These are phyloP conservation scores for Drosophila nebulosa DNA, from an alignment of 1,140 invertebrate genomes.

Conservation along the genomic window DNA sequence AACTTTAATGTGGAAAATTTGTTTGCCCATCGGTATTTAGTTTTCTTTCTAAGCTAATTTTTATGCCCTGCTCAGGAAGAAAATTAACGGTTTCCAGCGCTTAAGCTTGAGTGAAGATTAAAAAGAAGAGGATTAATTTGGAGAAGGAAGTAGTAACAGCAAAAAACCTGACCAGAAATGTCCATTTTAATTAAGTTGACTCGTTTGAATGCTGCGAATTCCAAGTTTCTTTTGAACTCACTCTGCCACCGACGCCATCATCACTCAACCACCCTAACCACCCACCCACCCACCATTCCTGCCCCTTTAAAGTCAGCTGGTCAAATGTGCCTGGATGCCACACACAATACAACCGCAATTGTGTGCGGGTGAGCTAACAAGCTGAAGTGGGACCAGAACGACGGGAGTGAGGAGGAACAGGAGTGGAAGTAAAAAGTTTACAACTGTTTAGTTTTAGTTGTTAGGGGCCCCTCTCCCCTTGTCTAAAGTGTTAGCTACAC, in stretches of 20 bases:
- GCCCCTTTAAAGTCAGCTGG: constrained; percentile 10
- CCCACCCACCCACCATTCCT: neutral
- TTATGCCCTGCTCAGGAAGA: neutral
- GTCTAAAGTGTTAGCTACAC: neutral
- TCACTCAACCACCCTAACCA: neutral
- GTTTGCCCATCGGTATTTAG: neutral
- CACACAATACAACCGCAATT: neutral
- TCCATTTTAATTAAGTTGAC: constrained; percentile 55
- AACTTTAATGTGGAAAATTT: constrained; percentile 9
- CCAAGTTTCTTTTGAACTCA: constrained; percentile 42
- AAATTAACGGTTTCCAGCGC: constrained; percentile 37
- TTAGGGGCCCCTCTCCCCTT: neutral
- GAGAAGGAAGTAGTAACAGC: neutral
- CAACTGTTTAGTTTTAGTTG: constrained; percentile 4
- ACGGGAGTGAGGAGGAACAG: too few relatives aligned
- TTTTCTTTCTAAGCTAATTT: neutral
- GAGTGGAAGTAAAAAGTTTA: neutral
- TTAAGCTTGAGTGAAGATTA: constrained; percentile 8
- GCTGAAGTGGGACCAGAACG: neutral
- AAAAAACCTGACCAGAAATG: constrained; percentile 15
- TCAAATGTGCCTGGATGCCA: neutral
- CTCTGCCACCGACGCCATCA: neutral
- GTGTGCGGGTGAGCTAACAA: neutral
- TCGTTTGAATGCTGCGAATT: constrained; percentile 39
- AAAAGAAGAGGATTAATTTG: neutral